Percentiles rank a stretch among this genome's conserved stretches.
Conservation (phyloP, 2,113 vertebrate genomes). For the Nothocercus nigrocapillus region DNA sequence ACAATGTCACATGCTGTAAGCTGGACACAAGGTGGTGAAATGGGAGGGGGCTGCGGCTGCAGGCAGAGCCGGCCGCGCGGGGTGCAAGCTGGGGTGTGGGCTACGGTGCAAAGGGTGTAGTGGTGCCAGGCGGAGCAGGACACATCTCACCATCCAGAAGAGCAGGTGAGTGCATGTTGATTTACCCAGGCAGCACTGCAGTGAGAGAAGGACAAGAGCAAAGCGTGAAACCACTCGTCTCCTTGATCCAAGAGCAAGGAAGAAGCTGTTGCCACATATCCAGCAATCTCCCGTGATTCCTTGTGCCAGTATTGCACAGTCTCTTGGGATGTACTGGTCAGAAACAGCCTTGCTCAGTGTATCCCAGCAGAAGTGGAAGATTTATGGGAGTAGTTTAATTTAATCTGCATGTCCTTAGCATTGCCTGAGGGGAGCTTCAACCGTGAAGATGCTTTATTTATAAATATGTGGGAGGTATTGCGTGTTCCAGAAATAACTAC, state of each 20-base stretch:
- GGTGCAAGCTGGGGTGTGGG: too few species aligned
- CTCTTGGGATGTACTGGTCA: not conserved
- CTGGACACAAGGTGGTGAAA: not conserved
- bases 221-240: not conserved
- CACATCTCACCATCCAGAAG: not conserved
- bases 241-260: not conserved
- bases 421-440: slow-evolving; percentile 26
- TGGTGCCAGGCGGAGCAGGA: not conserved
- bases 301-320: not conserved
- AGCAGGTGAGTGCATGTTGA: not conserved
- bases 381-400: not conserved
- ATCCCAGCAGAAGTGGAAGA: not conserved
- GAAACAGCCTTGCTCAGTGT: not conserved
- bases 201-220: not conserved
- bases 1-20: not conserved
- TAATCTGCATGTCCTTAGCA: not conserved
- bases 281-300: not conserved
- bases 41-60: not conserved
- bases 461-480: not conserved
- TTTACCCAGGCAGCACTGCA: not conserved
- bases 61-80: not conserved
- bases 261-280: not conserved
- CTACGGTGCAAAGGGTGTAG: not conserved
- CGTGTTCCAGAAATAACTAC: slow-evolving; percentile 11
- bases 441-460: not conserved